A percentile compares a stretch with the other conserved stretches of the same genome.
These are phyloP conservation scores for Diorhabda carinulata DNA, from an alignment of 1,140 invertebrate genomes.

Conservation along the genomic window DNA sequence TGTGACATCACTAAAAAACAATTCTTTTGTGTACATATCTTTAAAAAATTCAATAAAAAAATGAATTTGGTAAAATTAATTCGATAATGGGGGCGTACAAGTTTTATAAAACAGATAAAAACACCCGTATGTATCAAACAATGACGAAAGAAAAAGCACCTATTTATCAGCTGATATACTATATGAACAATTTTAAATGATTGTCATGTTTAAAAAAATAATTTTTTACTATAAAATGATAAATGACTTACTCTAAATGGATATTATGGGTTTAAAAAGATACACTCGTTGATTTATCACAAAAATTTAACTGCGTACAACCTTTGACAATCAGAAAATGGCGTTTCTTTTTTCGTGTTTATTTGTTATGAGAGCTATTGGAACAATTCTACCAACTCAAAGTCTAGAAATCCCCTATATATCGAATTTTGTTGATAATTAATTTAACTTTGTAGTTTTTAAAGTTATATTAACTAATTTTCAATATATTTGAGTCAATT, in stretches of 20 bases:
- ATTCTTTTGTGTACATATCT: too few relatives aligned
- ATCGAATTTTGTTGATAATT: too few relatives aligned
- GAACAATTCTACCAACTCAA: too few relatives aligned
- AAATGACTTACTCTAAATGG: not conserved
- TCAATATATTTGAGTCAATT: too few relatives aligned
- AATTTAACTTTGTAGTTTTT: too few relatives aligned
- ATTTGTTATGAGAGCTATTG: not conserved
- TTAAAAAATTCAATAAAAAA: too few relatives aligned
- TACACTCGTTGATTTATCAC: constrained; percentile 5
- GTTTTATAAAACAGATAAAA: not conserved
- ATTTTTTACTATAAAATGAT: not conserved
- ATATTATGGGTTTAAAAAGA: not conserved
- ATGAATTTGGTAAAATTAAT: too few relatives aligned
- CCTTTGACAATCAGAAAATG: constrained; percentile 16
- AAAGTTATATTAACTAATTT: too few relatives aligned
- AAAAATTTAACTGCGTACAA: constrained; percentile 21
- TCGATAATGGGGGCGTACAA: not conserved
- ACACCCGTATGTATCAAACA: not conserved
- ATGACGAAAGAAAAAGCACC: not conserved
- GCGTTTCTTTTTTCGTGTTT: constrained; percentile 18
- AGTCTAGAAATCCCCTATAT: too few relatives aligned
- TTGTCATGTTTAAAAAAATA: too few relatives aligned
- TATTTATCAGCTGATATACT: constrained; percentile 6
- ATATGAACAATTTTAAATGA: not conserved
- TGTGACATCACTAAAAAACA: not conserved